These are phyloP conservation scores for Crematogaster levior DNA, from an alignment of 2,888 invertebrate genomes.

Conservation along the genomic window DNA sequence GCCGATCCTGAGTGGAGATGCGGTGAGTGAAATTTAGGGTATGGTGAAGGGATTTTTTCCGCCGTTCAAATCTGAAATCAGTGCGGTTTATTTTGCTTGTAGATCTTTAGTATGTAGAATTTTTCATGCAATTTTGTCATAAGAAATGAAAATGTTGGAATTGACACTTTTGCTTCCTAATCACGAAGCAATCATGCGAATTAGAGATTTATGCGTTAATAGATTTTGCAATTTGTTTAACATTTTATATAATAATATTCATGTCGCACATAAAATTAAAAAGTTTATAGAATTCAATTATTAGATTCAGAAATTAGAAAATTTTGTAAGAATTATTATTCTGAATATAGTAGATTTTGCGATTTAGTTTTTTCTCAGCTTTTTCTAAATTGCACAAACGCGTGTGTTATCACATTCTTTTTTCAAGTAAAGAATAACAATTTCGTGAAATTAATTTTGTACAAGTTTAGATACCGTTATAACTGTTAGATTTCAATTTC, in stretches of 20 bases:
- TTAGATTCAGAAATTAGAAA: neutral
- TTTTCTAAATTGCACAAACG: neutral
- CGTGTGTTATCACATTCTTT: neutral
- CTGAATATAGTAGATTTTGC: neutral
- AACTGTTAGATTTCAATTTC: neutral
- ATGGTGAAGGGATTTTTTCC: neutral
- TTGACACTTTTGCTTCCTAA: neutral
- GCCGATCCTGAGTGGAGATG: neutral
- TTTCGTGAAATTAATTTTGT: neutral
- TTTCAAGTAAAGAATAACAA: neutral
- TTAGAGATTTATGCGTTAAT: neutral
- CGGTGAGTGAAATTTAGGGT: neutral
- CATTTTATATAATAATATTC: neutral
- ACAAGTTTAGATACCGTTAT: neutral
- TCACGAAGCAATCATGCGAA: neutral
- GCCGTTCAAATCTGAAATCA: neutral
- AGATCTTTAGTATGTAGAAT: neutral
- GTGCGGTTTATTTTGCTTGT: neutral
- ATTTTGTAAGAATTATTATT: neutral
- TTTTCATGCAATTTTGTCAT: too few species aligned
- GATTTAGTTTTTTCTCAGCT: neutral
- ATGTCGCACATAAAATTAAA: neutral
- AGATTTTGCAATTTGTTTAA: neutral
- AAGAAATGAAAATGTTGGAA: too few species aligned
- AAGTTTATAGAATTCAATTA: neutral